Conservation (phyloP, 2,888 invertebrate genomes). For the Ectobius pallidus region DNA sequence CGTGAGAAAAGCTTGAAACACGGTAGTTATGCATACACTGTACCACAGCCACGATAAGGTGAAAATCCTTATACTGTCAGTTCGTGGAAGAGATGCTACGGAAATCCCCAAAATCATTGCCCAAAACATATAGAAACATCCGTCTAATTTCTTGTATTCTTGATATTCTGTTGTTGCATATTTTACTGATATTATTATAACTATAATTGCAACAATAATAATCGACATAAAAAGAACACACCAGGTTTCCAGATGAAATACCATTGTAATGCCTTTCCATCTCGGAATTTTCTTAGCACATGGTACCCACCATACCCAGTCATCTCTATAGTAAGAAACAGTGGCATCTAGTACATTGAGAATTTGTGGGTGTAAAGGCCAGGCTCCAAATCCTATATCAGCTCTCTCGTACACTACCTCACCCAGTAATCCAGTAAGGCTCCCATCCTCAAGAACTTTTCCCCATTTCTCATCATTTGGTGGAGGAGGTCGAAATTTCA, state of each 20-base stretch:
- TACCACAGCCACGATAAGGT: constrained; percentile 11
- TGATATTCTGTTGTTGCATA: background rate
- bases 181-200: background rate
- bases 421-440: background rate
- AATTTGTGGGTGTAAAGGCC: constrained; percentile 4
- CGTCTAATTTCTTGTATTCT: background rate
- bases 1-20: constrained; percentile 14
- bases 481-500: constrained; percentile 4
- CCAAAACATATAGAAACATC: background rate
- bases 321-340: background rate
- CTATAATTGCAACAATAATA: background rate
- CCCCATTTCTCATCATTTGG: constrained; percentile 15
- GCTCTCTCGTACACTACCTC: background rate
- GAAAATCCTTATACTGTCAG: background rate
- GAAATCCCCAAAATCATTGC: background rate
- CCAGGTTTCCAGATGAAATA: background rate
- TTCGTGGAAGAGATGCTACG: background rate
- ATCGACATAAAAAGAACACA: no score
- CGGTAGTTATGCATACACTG: background rate
- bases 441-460: background rate
- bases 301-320: constrained; percentile 23
- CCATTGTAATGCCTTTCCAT: constrained; percentile 10
- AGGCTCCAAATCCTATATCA: constrained; percentile 12
- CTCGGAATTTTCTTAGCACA: constrained; percentile 6
- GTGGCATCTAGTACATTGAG: background rate